Evolutionary conservation across 92 coral and sea anemone species (phyloP), one percentile per base, ranked within the genome.

Genomic region (Isaurus tuberculatus): DNA sequence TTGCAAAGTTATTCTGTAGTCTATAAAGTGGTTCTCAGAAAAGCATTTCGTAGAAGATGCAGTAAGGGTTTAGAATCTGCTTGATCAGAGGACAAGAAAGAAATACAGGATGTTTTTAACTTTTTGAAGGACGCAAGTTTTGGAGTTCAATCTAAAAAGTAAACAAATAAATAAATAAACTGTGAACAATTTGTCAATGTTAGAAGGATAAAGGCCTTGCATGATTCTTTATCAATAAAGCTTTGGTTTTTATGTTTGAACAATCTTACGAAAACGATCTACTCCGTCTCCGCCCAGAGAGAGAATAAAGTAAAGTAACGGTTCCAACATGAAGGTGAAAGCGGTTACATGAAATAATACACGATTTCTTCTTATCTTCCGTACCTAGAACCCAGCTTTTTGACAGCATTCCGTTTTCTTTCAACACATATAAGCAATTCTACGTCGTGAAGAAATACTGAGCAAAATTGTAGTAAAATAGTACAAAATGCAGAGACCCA

Each of bases 391-490:
- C n/a, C 10, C 36, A 75, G n/a, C 3, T 55, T 55, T 57, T 40
- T 55, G 46, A 55, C 68, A 31, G 46, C 9, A 44, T 53, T 33
- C 22, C 48, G 10, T 57, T 75, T 48, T 57, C 81, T 75, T 57
- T 57, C 65, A 36, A 57, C 68, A 19, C 23, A 33, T 14, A 13
- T 13, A 63, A 8, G 26, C 34, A 10, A 63, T 22, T 27, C 69
- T 63, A 63, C 34, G 11, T 4, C 69, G 3, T 29, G 11, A 14
- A 8, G 33, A 63, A 26, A 17, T 27, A 63, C 16, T 27, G 0
- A 14, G 63, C n/a, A 25, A 55, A 8, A 19, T 2, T n/a, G 3
- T 55, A 55, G 63, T 3, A 3, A 8, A 2, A 22, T 25, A 55
- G 23, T 2, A 4, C 1, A 17, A 13, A 10, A 55, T 19, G 25